Percentiles rank a stretch among this genome's conserved stretches.
Conservation (phyloP, 2,888 invertebrate genomes). For the Drymonia ruficornis region DNA sequence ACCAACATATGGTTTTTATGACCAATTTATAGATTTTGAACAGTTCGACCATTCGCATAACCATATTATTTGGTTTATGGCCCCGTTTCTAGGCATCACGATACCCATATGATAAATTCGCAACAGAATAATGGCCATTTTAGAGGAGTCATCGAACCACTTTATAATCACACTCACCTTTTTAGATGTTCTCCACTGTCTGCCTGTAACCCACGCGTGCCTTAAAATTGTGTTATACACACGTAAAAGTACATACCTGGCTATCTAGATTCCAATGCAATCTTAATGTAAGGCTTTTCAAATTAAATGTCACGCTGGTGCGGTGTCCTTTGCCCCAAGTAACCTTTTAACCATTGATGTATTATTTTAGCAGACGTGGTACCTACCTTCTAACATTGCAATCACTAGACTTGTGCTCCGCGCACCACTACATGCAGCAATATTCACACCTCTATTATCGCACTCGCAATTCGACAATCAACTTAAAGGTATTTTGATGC, state of each 20-base stretch:
- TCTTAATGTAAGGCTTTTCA: neutral
- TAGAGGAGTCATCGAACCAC: conserved; percentile 24
- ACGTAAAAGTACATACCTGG: conserved; percentile 15
- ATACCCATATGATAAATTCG: conserved; percentile 26
- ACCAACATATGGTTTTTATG: conserved; percentile 17
- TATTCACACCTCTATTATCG: too few species aligned
- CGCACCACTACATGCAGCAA: too few species aligned
- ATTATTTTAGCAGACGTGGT: too few species aligned
- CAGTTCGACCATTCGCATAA: conserved; percentile 11
- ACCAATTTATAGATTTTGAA: conserved; percentile 16
- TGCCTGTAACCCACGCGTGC: conserved; percentile 26
- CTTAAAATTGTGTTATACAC: conserved; percentile 16
- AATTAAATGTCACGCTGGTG: conserved; percentile 9
- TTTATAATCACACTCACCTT: conserved; percentile 25
- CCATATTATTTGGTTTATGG: conserved; percentile 12
- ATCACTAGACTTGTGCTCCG: too few species aligned
- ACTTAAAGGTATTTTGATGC: too few species aligned
- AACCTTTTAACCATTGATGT: too few species aligned
- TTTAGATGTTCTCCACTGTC: conserved; percentile 21
- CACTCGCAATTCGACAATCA: too few species aligned
- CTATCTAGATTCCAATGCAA: conserved; percentile 1
- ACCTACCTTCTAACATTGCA: too few species aligned
- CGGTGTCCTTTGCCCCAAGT: conserved; percentile 7
- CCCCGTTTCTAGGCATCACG: conserved; percentile 10
- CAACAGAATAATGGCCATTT: conserved; percentile 15